Evolutionary conservation across 92 coral and sea anemone species (phyloP), one percentile per base, ranked within the genome.

Genomic region (Siderastrea siderea): DNA sequence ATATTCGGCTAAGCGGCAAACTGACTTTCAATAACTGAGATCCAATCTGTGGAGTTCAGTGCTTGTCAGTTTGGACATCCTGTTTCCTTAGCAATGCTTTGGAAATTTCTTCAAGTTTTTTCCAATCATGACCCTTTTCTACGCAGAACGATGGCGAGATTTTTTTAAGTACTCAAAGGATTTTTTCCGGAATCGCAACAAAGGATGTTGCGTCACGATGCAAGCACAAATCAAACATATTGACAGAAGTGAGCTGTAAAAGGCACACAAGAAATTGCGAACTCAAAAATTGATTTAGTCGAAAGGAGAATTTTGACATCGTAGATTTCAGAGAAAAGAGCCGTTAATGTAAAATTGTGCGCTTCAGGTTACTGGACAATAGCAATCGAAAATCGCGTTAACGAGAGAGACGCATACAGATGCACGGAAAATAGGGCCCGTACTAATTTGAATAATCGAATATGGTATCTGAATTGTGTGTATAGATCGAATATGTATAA

Each of bases 391-490:
- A 69, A 74, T 64, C 63, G 11, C 71, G 65, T 73, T 73, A 72
- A 60, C 87, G 78, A 57, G 79, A 84, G 54, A 74, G 74, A 65
- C 80, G 61, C 43, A 60, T 47, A 58, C 17, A 62, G 55, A 62
- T 50, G 80, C 80, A 54, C 14, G 50, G 54, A 81, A 83, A 84
- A 73, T 73, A 60, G 62, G 52, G 50, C 9, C 80, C 62, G 43
- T 16, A 62, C 87, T 84, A 51, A 84, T 84, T 84, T 84, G 81
- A 84, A 84, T 84, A 84, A 84, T 84, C 80, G 87, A 84, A 84
- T 84, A 73, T 84, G 62, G 83, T 62, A 74, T 64, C 82, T 80
- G 91, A 64, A 84, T 84, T 84, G 87, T 84, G 80, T 84, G 64
- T 65, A 53, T 70, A 76, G 81, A 77, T 83, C 8, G 74, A 74